phyloP scores from a whole-genome alignment of 2,113 vertebrate species.

The Eulemur macaco region DNA sequence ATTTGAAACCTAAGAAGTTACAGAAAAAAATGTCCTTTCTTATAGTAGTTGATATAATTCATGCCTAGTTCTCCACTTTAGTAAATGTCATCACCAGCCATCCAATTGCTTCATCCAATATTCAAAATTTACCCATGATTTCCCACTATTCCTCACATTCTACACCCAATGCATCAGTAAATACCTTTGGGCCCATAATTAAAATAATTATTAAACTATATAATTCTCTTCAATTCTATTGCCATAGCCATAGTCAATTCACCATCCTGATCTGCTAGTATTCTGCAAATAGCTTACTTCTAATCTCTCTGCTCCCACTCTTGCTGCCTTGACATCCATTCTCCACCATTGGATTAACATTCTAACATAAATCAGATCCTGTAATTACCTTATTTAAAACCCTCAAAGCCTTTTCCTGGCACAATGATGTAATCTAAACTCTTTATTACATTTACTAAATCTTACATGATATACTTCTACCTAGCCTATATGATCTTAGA shows the following conservation, averaged over 20 bases:
- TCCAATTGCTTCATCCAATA: background rate
- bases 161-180: background rate
- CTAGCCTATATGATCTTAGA: background rate
- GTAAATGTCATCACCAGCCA: background rate
- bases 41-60: background rate
- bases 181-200: background rate
- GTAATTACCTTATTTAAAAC: background rate
- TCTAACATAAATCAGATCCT: background rate
- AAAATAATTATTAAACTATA: background rate
- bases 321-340: background rate
- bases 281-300: background rate
- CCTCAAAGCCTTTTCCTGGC: background rate
- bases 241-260: background rate
- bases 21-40: background rate
- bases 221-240: background rate
- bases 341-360: background rate
- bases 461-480: background rate
- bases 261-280: background rate
- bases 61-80: background rate
- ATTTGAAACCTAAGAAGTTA: background rate
- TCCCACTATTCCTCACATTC: background rate
- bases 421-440: background rate
- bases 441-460: background rate
- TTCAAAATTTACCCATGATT: background rate
- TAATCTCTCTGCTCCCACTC: background rate